Conservation (phyloP, 1,140 invertebrate genomes). For the Pinna nobilis region DNA sequence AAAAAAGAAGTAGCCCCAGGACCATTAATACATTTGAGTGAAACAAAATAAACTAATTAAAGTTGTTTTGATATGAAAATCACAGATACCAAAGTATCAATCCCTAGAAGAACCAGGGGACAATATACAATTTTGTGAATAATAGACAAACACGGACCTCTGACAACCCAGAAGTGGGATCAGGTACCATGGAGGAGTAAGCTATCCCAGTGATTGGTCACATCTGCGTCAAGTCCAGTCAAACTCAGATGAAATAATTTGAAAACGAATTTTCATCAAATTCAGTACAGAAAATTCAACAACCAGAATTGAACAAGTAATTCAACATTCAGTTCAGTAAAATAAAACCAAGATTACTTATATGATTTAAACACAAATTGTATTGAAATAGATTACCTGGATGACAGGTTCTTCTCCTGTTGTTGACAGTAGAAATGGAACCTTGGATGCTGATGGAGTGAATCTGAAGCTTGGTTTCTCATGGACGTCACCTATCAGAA, state of each 20-base stretch:
- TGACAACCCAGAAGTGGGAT: too few species aligned
- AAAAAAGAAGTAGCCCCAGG: neutral
- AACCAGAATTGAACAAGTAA: neutral
- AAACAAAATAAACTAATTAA: neutral
- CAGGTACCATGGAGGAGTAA: too few species aligned
- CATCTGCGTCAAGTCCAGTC: too few species aligned
- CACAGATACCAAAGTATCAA: neutral
- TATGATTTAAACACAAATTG: neutral
- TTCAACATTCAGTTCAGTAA: neutral
- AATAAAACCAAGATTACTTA: too few species aligned
- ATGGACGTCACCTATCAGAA: conserved; percentile 55
- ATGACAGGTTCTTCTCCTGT: conserved; percentile 33
- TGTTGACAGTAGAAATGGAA: conserved; percentile 54
- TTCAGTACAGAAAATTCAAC: neutral
- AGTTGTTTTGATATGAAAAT: neutral
- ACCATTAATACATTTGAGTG: neutral
- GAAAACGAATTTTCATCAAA: neutral
- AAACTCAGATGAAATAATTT: neutral
- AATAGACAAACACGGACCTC: too few species aligned
- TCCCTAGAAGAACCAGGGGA: neutral
- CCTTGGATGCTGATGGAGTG: conserved; percentile 49
- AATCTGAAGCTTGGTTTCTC: conserved; percentile 66
- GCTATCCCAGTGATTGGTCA: too few species aligned
- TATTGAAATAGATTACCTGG: conserved; percentile 32
- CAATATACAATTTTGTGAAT: too few species aligned